Base-by-base conservation (phyloP, 2,797 vertebrate genomes). In the Cynopterus sphinx region DNA sequence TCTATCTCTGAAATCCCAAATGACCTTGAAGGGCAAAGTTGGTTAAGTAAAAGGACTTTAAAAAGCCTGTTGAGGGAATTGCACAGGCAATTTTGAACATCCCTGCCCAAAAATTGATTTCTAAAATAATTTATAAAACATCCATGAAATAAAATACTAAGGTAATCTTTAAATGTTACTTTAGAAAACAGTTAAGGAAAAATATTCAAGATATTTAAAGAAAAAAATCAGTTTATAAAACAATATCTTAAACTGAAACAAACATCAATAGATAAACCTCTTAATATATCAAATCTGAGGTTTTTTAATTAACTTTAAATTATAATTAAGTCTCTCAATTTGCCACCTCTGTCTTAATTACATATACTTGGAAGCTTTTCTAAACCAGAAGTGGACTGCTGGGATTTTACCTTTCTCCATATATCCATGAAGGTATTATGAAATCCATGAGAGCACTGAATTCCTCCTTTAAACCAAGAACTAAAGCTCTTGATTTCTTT, bases 41-140 rank as follows among this genome's bases (percentile, higher is more conserved):
- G 21, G 21, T 57, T 74, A 83, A 88, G n/a, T n/a, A 36, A 68
- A 12, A 59, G n/a, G 15, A 89, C 49, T 33, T 28, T 36, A 46
- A 49, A 93, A 74, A 57, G 22, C n/a, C 68, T 74, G 19, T 19
- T 46, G 6, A 63, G 81, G 46, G 13, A 88, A 94, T n/a, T 79
- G 65, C 22, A 61, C 36, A 13, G 55, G 26, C 26, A 75, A 39
- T n/a, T 88, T 57, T 74, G 24, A 67, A 65, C 28, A 73, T 57
- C 43, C 55, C 57, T 68, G 7, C 49, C 24, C 39, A 26, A 16
- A 2, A 83, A 57, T 26, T 59, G n/a, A 68, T 68, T 89, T 89
- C 24, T 94, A 59, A 75, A 88, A 74, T 83, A 82, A 83, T 61
- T 70, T 39, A 84, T 31, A 90, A 83, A 82, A 94, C 68, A 83